Evolutionary conservation across 2,797 vertebrate species (phyloP), one percentile per base, ranked within the genome.

Genomic region (Aselliscus stoliczkanus): DNA sequence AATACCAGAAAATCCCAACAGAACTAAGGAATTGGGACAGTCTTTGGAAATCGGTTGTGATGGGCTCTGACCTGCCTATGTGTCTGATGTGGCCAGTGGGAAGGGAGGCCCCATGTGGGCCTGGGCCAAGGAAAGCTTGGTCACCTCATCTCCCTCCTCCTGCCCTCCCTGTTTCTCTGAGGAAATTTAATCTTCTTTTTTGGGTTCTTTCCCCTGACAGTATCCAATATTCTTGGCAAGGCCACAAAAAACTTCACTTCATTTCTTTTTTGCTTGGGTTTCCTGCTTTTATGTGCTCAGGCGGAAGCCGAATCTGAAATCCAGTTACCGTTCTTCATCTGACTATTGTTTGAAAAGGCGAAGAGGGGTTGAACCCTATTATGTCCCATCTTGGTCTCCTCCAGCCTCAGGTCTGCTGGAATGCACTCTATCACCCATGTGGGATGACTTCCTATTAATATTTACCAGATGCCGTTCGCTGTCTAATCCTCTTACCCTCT

Each of bases 401-500:
- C 39, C 11, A 10, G 95, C 64, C 75, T 87, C 2, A 0, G 29
- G 34, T 52, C 77, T 86, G 39, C 50, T 91, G 92, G 85, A 91
- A 88, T 39, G 58, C 23, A 34, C 73, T 11, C 0, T 2, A 7
- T 76, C 60, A 39, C 20, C 56, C 76, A 77, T 2, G 0, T 12
- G 15, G 73, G 64, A 87, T 52, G 60, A 75, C 82, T 88, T 58
- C 62, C 79, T 82, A 81, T 96, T 94, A 95, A 95, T 93, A 97
- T 95, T 94, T 93, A 96, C 93, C 65, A 73, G 82, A n/a, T 54
- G 21, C 84, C 3, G 0, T 70, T 81, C 18, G 10, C 95, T 37
- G 20, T 85, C 79, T 97, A 96, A 97, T 95, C 92, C 94, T 97
- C 93, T 96, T 96, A 92, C 58, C 44, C 52, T 76, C 76, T 6